A percentile compares a stretch with the other conserved stretches of the same genome.
phyloP scores from a whole-genome alignment of 2,888 invertebrate genomes.

The Machimus atricapillus region DNA sequence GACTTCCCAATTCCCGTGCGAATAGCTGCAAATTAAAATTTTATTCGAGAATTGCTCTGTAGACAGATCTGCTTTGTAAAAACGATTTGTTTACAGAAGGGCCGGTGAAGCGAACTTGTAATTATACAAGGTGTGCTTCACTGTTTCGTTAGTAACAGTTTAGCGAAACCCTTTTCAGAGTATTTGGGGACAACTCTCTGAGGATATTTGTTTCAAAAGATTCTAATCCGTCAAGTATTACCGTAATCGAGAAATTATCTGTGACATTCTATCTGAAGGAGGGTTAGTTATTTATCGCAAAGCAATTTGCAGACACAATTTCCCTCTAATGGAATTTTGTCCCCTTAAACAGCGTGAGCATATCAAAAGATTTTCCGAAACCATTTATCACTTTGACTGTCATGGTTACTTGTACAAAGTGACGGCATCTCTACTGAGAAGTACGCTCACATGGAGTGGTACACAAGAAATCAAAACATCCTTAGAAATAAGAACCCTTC shows the following conservation, averaged over 20 bases:
- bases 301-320: slow-evolving; percentile 38
- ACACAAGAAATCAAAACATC: slow-evolving; percentile 31
- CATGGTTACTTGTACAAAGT: slow-evolving; percentile 32
- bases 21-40: too few relatives aligned
- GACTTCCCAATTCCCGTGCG: background rate
- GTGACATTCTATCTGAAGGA: slow-evolving; percentile 26
- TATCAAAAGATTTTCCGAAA: slow-evolving; percentile 40
- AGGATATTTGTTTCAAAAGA: slow-evolving; percentile 15
- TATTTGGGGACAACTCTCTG: background rate
- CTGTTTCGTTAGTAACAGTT: background rate
- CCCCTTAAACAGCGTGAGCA: slow-evolving; percentile 30
- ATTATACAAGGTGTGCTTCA: background rate
- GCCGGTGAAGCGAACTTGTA: background rate
- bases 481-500: slow-evolving; percentile 30
- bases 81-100: background rate
- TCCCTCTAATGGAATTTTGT: slow-evolving; percentile 33
- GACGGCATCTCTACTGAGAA: background rate
- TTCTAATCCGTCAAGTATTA: slow-evolving; percentile 32
- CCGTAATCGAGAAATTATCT: slow-evolving; percentile 17
- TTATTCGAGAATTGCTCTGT: background rate
- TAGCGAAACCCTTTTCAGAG: background rate
- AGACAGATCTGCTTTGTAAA: background rate
- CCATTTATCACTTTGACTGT: slow-evolving; percentile 42
- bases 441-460: background rate
- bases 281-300: slow-evolving; percentile 39